These are phyloP conservation scores for Julus scandinavius DNA, from an alignment of 2,888 invertebrate species.

Conservation along the genomic window DNA sequence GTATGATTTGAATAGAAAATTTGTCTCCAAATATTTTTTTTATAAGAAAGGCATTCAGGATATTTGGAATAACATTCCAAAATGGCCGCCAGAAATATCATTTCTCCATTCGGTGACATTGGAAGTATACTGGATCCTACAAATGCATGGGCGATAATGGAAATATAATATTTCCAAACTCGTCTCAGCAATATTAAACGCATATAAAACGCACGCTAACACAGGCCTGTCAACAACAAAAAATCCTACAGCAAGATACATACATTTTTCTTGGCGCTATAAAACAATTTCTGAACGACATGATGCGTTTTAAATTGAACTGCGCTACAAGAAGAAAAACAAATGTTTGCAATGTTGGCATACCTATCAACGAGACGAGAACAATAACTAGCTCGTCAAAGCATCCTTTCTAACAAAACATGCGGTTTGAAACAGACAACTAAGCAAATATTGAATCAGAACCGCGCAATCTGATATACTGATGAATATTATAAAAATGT, in stretches of 20 bases:
- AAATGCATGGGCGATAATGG: background rate
- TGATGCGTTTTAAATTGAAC: constrained; percentile 29
- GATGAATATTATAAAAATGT: background rate
- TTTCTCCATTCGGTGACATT: background rate
- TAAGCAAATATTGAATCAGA: constrained; percentile 7
- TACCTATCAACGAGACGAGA: background rate
- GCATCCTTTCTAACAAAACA: background rate
- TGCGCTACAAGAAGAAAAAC: constrained; percentile 1
- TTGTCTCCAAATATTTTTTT: background rate
- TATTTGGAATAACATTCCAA: too few species aligned
- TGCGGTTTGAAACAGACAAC: background rate
- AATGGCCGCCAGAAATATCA: background rate
- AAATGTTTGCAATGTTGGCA: constrained; percentile 6
- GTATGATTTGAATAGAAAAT: background rate
- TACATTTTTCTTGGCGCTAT: background rate
- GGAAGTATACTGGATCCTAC: background rate
- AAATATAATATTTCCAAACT: constrained; percentile 35
- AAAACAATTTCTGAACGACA: background rate
- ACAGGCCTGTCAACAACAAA: constrained; percentile 4
- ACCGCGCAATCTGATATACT: background rate
- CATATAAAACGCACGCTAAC: constrained; percentile 2
- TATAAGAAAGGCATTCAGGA: background rate
- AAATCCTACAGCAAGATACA: background rate
- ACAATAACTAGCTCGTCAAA: background rate
- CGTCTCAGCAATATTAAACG: background rate